These are phyloP conservation scores for Falco novaeseelandiae DNA, from an alignment of 2,797 vertebrate species.

Conservation along the genomic window DNA sequence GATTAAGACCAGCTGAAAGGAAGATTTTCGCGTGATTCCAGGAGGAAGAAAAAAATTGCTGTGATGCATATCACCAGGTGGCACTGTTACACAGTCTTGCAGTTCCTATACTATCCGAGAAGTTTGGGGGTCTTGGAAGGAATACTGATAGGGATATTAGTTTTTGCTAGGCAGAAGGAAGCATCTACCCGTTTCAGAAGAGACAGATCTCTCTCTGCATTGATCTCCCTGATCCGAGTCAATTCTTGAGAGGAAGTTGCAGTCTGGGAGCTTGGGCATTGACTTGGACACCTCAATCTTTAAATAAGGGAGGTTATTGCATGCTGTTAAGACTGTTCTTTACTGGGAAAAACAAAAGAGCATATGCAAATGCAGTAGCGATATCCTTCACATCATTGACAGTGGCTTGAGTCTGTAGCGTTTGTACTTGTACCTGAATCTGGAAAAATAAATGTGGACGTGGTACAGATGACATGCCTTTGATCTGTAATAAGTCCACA, in stretches of 20 bases:
- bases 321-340: not conserved
- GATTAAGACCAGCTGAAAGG: not conserved
- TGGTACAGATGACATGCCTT: not conserved
- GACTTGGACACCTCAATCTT: not conserved
- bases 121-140: not conserved
- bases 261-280: not conserved
- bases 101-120: not conserved
- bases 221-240: not conserved
- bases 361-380: not conserved
- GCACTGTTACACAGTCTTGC: slow-evolving; percentile 55
- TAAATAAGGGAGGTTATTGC: not conserved
- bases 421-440: not conserved
- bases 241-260: not conserved
- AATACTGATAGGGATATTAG: not conserved
- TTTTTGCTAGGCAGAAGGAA: not conserved
- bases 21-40: not conserved
- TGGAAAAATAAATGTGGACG: not conserved
- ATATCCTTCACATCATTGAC: not conserved
- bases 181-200: not conserved
- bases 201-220: not conserved
- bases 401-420: not conserved
- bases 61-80: not conserved
- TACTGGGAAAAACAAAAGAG: not conserved
- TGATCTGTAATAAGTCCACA: not conserved
- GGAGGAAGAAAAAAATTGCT: not conserved